Base-by-base conservation (phyloP, 2,888 invertebrate genomes). In the Chymomyza fuscimana region DNA sequence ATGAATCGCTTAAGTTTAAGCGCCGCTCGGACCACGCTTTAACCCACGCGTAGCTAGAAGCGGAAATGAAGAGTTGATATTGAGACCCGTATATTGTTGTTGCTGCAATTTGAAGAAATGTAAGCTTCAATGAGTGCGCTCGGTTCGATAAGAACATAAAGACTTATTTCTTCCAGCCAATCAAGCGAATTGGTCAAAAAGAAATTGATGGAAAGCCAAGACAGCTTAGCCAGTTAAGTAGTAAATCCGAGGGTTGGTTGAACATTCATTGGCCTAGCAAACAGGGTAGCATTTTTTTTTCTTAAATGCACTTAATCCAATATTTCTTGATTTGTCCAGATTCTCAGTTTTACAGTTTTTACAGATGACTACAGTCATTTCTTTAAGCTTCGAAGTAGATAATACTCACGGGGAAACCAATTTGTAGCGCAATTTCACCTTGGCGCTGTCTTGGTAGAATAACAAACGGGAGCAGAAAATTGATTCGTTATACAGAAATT, bases 121-220 rank as follows among this genome's bases (percentile, higher is more conserved):
- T 69, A 51, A 59, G 46, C 12, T 67, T 80, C 74, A 70, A 82
- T 52, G 74, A 74, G 56, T 51, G n/a, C 63, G 81, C 4, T 5
- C 46, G 19, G 70, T 74, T 62, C 61, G 75, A 82, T 82, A 85
- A 77, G 80, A 80, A 78, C 63, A 61, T 52, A 61, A 67, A 76
- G 67, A 65, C 73, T 25, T 25, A 25, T 25, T 58, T 22, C 5
- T 22, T 54, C 61, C 56, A 54, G 50, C 70, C 54, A 78, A 78
- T 78, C 81, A 78, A 80, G 74, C 69, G 80, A 54, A 54, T n/a
- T 54, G 16, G 58, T 58, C 22, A 22, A 22, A 56, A 25, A 58
- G 58, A 19, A 72, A 75, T 75, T 74, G 80, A 77, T 79, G 68
- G 80, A 84, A 81, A 84, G 87, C 67, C n/a, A 66, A 64, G 29